Percentiles rank a stretch among this genome's conserved stretches.
phyloP scores from a whole-genome alignment of 2,113 vertebrate genomes.

The Picathartes gymnocephalus region DNA sequence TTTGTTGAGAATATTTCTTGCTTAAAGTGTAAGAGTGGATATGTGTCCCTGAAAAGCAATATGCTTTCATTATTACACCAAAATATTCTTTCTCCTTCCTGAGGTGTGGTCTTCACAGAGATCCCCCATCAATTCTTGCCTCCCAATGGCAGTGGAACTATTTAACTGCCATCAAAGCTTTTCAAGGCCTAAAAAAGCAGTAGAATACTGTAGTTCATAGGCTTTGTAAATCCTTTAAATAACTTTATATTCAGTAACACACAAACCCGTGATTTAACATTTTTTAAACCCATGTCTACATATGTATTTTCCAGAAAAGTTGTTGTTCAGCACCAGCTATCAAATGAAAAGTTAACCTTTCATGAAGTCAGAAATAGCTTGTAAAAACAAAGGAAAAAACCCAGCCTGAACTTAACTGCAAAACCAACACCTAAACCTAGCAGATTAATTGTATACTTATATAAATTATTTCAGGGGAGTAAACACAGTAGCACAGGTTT shows the following conservation, averaged over 20 bases:
- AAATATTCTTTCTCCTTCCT: not conserved
- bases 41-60: not conserved
- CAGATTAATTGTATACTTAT: not conserved
- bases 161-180: not conserved
- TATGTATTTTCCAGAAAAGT: not conserved
- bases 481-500: not conserved
- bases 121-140: not conserved
- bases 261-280: not conserved
- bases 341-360: not conserved
- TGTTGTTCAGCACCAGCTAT: rapidly evolving
- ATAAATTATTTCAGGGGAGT: not conserved
- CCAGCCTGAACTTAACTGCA: not conserved
- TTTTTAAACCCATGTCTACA: not conserved
- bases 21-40: not conserved
- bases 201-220: not conserved
- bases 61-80: not conserved
- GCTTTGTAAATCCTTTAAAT: not conserved
- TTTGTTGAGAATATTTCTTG: not conserved
- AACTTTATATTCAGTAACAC: not conserved
- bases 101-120: not conserved
- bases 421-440: not conserved
- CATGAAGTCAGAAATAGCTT: not conserved
- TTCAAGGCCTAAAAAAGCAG: not conserved
- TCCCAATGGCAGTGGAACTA: not conserved
- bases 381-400: not conserved